These are phyloP conservation scores for Cremastobaeus sp. DNA, from an alignment of 2,888 invertebrate genomes.

Conservation along the genomic window DNA sequence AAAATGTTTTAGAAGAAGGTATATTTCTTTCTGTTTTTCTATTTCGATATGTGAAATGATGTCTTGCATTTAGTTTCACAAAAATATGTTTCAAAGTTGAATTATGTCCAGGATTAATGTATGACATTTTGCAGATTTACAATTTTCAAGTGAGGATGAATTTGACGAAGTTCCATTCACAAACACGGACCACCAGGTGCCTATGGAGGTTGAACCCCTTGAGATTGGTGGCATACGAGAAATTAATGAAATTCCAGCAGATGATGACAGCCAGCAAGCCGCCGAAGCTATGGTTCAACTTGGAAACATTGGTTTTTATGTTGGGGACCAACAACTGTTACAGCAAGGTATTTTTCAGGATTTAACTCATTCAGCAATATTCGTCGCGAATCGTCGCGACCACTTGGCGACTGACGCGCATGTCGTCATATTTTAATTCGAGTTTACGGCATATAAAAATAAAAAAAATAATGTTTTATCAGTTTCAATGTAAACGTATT, in stretches of 20 bases:
- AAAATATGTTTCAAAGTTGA: no score
- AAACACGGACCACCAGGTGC: conserved; percentile 79
- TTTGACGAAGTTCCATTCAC: conserved; percentile 82
- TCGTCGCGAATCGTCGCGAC: neutral
- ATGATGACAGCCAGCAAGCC: conserved; percentile 84
- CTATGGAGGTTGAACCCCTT: conserved; percentile 70
- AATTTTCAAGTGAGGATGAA: conserved; percentile 86
- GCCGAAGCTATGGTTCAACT: conserved; percentile 89
- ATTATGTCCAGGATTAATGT: no score
- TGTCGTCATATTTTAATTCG: no score
- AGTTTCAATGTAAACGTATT: no score
- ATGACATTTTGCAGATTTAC: conserved; percentile 81
- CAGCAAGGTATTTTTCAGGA: conserved; percentile 70
- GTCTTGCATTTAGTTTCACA: no score
- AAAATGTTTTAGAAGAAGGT: conserved; percentile 86
- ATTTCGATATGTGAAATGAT: no score
- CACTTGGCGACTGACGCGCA: neutral
- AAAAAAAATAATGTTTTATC: no score
- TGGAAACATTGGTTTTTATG: conserved; percentile 83
- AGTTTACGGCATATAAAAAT: no score
- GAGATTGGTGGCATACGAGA: conserved; percentile 73
- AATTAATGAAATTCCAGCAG: conserved; percentile 76
- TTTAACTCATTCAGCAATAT: conserved; percentile 21
- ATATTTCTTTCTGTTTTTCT: no score
- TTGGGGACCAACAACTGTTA: conserved; percentile 76